These are phyloP conservation scores for Phoxinus phoxinus DNA, from an alignment of 2,113 vertebrate species.

Conservation along the genomic window DNA sequence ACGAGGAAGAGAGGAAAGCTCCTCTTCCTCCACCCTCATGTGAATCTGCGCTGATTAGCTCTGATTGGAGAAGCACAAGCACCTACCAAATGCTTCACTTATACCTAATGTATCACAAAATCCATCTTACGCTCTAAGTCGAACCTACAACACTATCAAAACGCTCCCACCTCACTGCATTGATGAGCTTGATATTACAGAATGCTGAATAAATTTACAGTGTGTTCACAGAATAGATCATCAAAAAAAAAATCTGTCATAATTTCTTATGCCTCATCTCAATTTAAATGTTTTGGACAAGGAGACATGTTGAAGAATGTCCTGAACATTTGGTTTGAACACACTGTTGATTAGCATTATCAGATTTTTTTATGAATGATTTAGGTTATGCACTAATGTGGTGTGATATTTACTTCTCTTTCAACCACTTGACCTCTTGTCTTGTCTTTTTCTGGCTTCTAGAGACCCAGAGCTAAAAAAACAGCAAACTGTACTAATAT, in stretches of 20 bases:
- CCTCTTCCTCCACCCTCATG: slow-evolving; percentile 30
- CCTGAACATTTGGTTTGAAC: background rate
- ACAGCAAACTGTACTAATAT: background rate
- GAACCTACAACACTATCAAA: background rate
- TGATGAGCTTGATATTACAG: background rate
- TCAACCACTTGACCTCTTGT: background rate
- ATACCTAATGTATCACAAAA: background rate
- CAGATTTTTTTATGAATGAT: background rate
- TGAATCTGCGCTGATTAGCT: slow-evolving; percentile 52
- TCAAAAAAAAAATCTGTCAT: background rate
- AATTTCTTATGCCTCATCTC: background rate
- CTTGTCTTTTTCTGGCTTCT: background rate
- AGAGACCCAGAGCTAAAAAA: background rate
- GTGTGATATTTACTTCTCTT: background rate
- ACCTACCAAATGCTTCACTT: background rate
- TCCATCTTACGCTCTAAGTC: background rate
- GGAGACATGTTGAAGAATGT: background rate
- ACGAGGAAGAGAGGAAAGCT: slow-evolving; percentile 1
- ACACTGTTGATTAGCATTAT: background rate
- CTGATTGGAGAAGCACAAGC: slow-evolving; percentile 47
- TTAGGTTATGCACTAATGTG: background rate
- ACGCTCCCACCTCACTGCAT: background rate
- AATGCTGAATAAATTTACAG: background rate
- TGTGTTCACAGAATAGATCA: background rate
- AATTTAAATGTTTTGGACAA: background rate